phyloP scores from a whole-genome alignment of 2,113 vertebrate genomes.

The Chaetura pelagica region DNA sequence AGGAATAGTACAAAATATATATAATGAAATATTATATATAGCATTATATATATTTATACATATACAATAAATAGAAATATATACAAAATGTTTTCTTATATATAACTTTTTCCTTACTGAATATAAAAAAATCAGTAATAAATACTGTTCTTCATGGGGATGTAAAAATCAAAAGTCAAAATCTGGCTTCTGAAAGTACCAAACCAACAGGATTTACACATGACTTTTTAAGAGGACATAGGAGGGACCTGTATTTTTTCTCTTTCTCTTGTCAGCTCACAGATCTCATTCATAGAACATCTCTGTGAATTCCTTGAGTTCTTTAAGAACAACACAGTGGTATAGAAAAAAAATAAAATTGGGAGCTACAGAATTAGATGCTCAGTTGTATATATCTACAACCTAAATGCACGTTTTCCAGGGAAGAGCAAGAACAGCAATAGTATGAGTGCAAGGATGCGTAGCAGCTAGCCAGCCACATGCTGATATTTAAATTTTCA shows the following conservation, averaged over 20 bases:
- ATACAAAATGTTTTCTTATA: not conserved
- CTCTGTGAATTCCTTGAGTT: not conserved
- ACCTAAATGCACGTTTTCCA: not conserved
- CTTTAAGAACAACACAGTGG: not conserved
- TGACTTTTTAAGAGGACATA: not conserved
- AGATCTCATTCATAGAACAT: not conserved
- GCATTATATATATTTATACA: not conserved
- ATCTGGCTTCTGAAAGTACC: not conserved
- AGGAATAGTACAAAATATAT: not conserved
- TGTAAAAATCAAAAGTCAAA: not conserved
- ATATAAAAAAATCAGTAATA: not conserved
- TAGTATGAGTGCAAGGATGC: not conserved
- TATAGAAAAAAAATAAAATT: not conserved
- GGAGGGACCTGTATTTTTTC: not conserved
- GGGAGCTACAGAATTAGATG: not conserved
- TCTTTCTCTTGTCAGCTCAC: not conserved
- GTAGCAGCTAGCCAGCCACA: not conserved
- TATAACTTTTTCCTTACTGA: not conserved
- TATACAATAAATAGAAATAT: not conserved
- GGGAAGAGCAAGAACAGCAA: not conserved
- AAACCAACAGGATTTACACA: not conserved
- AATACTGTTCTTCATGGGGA: not conserved
- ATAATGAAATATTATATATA: not conserved
- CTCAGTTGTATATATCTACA: not conserved
- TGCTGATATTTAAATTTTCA: fast-evolving